These are phyloP conservation scores for Phodopus roborovskii DNA, from an alignment of 2,113 vertebrate species.

Conservation along the genomic window DNA sequence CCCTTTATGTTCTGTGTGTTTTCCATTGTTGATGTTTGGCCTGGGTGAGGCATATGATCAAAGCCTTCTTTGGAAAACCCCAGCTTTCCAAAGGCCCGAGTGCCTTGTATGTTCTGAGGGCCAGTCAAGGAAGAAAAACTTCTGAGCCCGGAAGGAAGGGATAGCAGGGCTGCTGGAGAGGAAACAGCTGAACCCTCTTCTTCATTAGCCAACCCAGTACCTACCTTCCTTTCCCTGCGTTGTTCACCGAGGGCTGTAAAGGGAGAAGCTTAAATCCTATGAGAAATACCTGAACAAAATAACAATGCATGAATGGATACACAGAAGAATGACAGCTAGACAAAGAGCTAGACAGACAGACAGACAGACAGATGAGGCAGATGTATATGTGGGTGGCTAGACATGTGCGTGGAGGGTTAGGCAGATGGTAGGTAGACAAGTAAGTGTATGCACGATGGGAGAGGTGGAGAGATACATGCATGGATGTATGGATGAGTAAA, in stretches of 20 bases:
- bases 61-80: neutral
- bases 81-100: neutral
- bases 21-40: too few species aligned
- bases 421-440: too few species aligned
- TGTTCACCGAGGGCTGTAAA: neutral
- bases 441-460: neutral
- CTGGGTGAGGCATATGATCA: neutral
- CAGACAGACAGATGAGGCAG: too few species aligned
- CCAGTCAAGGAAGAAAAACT: too few species aligned
- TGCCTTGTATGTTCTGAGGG: too few species aligned
- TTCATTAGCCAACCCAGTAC: rapidly evolving
- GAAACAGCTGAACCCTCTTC: too few species aligned
- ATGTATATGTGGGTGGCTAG: too few species aligned
- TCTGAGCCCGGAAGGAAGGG: too few species aligned
- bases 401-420: neutral
- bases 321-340: neutral
- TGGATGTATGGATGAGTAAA: neutral
- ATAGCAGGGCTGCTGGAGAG: neutral
- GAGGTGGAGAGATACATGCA: neutral
- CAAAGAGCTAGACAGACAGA: neutral
- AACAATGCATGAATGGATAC: neutral
- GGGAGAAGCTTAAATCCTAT: neutral
- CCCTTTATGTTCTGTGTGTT: neutral
- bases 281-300: neutral
- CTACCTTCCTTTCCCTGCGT: neutral